Evolutionary conservation across 2,113 vertebrate genomes (phyloP), one percentile per base, ranked within the genome.

Genomic region (Pterocles orientalis): DNA sequence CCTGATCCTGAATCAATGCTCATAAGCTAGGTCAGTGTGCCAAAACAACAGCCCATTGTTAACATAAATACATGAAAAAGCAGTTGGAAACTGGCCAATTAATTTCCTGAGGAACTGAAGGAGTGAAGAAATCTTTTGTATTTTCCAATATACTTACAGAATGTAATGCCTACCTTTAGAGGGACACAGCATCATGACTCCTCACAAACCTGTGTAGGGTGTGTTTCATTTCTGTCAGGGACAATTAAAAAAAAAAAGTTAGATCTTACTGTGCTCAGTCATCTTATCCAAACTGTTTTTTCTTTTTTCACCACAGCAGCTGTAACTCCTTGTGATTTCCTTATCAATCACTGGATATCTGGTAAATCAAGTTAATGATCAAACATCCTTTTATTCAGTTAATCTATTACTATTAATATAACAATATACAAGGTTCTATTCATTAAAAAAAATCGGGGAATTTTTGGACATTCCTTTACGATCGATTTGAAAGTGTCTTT

Each of bases 21-120:
- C 57, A 51, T 76, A n/a, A 84, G 19, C 33, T 91, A 81, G 95
- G 64, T 14, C 53, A 79, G n/a, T 21, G 13, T 83, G 48, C 26
- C 86, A 88, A 85, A 93, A 90, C 8, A 82, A 87, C 28, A 88
- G 54, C 25, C 9, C 54, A 43, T 66, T 89, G 64, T n/a, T 36
- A 94, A 62, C 24, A 45, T 80, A 88, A 96, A 75, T 33, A 62
- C 9, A 82, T 82, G 14, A 78, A 95, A 86, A 93, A 90, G 18
- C 16, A 58, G 26, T 82, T 97, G 77, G 85, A 93, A 97, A 86
- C 23, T 29, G 24, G 51, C 53, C 88, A 96, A 53, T 47, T 96
- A 70, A 95, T 96, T 68, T 95, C 87, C 75, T 94, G 60, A 95
- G 66, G 60, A 95, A 47, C 9, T 47, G 28, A 96, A 68, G 16